Base-by-base conservation (phyloP, 2,797 vertebrate genomes). In the Hypotaenidia okinawae region DNA sequence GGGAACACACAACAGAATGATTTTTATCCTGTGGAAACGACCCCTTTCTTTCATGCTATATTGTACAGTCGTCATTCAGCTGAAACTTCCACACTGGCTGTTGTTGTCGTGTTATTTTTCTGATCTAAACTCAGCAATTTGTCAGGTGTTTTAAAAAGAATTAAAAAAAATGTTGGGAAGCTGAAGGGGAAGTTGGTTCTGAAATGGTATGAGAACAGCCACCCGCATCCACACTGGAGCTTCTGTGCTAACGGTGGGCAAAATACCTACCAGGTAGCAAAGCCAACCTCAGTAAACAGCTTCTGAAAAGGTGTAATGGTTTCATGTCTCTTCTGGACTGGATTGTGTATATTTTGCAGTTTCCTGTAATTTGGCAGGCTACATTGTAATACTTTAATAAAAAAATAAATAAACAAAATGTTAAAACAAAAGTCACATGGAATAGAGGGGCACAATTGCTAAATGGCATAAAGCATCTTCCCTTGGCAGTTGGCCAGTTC, bases 341-440 rank as follows among this genome's bases (percentile, higher is more conserved):
- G n/a, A 16, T 77, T 90, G 57, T 89, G 51, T 86, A 3, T 80
- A 51, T 94, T 96, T 96, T 97, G 92, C 74, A 83, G 87, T 67
- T 96, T 96, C 85, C 84, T 97, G 95, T 92, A 91, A 94, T 97
- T 97, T 97, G 89, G 77, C 84, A 94, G 95, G 85, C 92, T 87
- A 51, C 47, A 16, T 58, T 91, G 43, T 86, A 70, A 85, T 93
- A 39, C 11, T 14, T 75, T 94, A 95, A 90, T 95, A 86, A 68
- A 81, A 97, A 97, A 97, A 88, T 81, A 96, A 97, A 95, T 84
- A 94, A 94, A 87, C 17, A 88, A 87, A 82, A 85, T 21, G 23
- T 80, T 96, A 37, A 79, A 92, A 52, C 79, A 67, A 66, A 91
- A 85, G 75, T 90, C 80, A 43, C 41, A 27, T 73, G 87, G 92